Evolutionary conservation across 2,888 invertebrate species (phyloP).

Genomic region (Macropis europaea): DNA sequence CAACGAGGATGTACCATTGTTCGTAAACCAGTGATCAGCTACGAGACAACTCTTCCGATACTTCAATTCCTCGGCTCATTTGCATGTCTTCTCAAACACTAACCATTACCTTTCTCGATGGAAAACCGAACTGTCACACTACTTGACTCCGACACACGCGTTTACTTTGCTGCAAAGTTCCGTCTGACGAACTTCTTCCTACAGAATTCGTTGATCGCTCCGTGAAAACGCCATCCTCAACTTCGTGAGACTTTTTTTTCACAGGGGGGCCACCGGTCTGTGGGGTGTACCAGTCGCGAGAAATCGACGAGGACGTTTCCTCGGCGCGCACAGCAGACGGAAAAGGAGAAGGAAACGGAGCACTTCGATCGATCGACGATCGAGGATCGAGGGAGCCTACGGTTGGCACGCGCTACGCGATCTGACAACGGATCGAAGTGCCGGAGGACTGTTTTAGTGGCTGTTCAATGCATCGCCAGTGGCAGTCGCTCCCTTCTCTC

Average conservation of each 20-base stretch:
- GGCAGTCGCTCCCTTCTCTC: constrained; percentile 62
- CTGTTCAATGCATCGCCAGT: constrained; percentile 65
- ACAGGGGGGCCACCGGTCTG: too few relatives aligned
- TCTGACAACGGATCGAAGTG: constrained; percentile 68
- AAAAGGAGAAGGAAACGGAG: background rate
- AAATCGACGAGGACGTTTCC: too few relatives aligned
- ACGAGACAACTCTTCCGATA: background rate
- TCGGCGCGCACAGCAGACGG: too few relatives aligned
- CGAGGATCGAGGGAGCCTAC: background rate
- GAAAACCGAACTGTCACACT: too few relatives aligned
- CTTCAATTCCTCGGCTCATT: background rate
- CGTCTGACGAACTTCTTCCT: background rate
- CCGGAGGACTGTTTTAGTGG: constrained; percentile 71
- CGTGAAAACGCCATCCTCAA: too few relatives aligned
- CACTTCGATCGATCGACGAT: background rate
- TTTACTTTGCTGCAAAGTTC: too few relatives aligned
- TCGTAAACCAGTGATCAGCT: background rate
- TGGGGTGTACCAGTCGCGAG: too few relatives aligned
- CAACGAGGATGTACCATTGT: constrained; percentile 34
- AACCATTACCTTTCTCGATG: too few relatives aligned
- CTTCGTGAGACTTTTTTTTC: too few relatives aligned
- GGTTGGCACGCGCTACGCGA: constrained; percentile 47
- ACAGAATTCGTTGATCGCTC: background rate
- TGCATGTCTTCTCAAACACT: too few relatives aligned
- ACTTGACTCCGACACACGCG: too few relatives aligned